These are phyloP conservation scores for Drosophila picticornis DNA, from an alignment of 2,888 invertebrate genomes.

Conservation along the genomic window DNA sequence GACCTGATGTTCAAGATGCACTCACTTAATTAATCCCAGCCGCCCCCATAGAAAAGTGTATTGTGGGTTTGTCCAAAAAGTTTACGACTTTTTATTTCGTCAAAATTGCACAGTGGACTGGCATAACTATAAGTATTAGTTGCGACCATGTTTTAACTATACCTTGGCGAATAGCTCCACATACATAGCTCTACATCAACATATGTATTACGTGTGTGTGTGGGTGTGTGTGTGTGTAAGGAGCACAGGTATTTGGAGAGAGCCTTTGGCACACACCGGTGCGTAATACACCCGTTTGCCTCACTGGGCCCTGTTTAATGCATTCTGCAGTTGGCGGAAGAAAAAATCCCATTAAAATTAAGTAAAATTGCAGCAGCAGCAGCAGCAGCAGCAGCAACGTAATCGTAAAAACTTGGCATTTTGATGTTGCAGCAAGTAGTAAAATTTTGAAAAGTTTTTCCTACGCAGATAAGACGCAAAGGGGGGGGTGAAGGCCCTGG, in stretches of 20 bases:
- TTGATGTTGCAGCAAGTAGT: conserved; percentile 77
- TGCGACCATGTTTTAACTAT: conserved; percentile 43
- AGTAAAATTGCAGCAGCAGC: conserved; percentile 79
- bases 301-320: conserved; percentile 69
- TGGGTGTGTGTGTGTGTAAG: conserved; percentile 1
- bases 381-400: conserved; percentile 52
- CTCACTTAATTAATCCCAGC: conserved; percentile 55
- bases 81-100: conserved; percentile 77
- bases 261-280: conserved; percentile 53
- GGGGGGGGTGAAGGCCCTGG: not conserved
- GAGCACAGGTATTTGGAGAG: conserved; percentile 12
- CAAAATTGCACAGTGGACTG: conserved; percentile 52
- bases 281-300: conserved; percentile 69
- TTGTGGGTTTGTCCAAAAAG: conserved; percentile 34
- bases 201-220: not conserved
- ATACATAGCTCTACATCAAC: not conserved
- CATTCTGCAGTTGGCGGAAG: conserved; percentile 76
- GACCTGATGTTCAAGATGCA: conserved; percentile 46
- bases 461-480: conserved; percentile 67
- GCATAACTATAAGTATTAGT: conserved; percentile 48
- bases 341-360: conserved; percentile 83
- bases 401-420: conserved; percentile 80
- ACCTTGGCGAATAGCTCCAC: conserved; percentile 26
- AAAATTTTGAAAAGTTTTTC: conserved; percentile 77
- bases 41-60: conserved; percentile 19